Evolutionary conservation across 2,113 vertebrate genomes (phyloP).

Genomic region (Nothocercus nigrocapillus): DNA sequence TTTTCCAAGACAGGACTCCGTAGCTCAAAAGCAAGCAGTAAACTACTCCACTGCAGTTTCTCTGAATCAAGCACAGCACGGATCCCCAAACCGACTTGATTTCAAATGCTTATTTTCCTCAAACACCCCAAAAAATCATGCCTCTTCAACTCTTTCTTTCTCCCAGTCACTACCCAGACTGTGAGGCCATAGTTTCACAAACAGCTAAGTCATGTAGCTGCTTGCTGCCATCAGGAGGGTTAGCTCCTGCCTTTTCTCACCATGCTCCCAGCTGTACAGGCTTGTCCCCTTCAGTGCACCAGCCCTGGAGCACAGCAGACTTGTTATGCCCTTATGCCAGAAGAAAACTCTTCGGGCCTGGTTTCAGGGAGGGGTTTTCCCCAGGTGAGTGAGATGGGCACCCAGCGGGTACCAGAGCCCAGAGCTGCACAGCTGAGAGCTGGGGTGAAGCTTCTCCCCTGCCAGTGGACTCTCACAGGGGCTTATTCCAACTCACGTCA

Average conservation of each 20-base stretch:
- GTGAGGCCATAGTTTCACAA: not conserved
- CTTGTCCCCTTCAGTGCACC: not conserved
- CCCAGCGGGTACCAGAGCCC: not conserved
- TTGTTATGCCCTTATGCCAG: not conserved
- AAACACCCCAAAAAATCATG: not conserved
- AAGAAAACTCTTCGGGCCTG: not conserved
- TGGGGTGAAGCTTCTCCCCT: not conserved
- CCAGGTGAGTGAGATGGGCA: not conserved
- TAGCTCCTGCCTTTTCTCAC: not conserved
- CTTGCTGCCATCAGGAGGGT: not conserved
- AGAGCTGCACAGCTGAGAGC: not conserved
- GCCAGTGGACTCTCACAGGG: not conserved
- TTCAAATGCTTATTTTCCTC: not conserved
- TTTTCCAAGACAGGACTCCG: not conserved
- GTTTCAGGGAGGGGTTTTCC: rapidly evolving
- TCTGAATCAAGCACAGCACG: not conserved
- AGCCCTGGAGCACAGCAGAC: not conserved
- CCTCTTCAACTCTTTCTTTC: not conserved
- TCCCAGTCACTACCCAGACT: not conserved
- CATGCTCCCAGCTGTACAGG: not conserved
- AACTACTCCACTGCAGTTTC: not conserved
- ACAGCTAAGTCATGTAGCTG: too few species aligned
- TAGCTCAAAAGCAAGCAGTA: not conserved
- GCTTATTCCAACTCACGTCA: not conserved
- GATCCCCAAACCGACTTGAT: not conserved